phyloP scores from a whole-genome alignment of 1,140 invertebrate species.

The Pemphigus obesinymphae region DNA sequence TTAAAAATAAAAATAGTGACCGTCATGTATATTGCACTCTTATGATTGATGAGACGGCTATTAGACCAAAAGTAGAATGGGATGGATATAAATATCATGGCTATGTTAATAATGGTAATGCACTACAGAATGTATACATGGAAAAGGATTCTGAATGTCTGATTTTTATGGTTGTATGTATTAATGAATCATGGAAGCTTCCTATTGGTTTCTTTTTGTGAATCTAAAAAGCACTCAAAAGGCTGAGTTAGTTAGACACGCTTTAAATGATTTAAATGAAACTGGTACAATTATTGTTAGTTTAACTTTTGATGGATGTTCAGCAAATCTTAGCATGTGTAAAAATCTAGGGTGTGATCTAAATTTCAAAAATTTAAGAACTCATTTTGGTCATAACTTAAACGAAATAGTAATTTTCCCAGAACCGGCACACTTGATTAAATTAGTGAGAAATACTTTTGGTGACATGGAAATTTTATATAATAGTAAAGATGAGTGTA shows the following conservation, averaged over 20 bases:
- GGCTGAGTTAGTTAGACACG: not conserved
- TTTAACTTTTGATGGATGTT: not conserved
- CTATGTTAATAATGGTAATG: not conserved
- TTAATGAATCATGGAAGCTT: not conserved
- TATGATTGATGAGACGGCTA: slow-evolving; percentile 2
- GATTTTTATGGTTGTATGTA: not conserved
- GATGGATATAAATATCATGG: not conserved
- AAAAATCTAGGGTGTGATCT: not conserved
- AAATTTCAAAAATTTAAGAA: not conserved
- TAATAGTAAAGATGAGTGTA: not conserved
- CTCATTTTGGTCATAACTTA: not conserved
- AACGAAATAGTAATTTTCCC: not conserved
- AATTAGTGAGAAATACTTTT: not conserved
- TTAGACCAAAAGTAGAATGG: not conserved
- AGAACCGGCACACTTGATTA: not conserved
- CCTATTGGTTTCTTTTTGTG: not conserved
- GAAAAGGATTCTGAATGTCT: not conserved
- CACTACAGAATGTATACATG: not conserved
- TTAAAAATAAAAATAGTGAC: not conserved
- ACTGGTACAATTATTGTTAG: not conserved
- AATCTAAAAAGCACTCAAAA: not conserved
- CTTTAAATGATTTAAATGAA: not conserved
- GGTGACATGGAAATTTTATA: not conserved
- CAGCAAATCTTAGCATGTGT: not conserved
- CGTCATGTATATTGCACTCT: not conserved